A percentile compares a stretch with the other conserved stretches of the same genome.
Evolutionary conservation across 2,797 vertebrate species (phyloP).

Genomic region (Sparidentex hasta): DNA sequence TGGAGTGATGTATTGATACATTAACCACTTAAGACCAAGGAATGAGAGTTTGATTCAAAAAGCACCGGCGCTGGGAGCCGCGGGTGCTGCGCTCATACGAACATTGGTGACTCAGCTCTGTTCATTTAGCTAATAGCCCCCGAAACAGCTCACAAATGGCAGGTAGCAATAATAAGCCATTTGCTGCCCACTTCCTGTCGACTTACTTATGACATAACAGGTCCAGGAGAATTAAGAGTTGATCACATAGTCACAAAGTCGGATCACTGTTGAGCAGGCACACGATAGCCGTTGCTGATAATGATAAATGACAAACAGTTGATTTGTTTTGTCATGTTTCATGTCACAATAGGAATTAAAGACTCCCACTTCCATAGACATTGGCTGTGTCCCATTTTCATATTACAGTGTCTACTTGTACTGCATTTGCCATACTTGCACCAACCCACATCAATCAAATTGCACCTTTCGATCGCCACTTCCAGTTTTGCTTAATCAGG

Average conservation of each 20-base stretch:
- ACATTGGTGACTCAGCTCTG: slow-evolving; percentile 53
- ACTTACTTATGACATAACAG: slow-evolving; percentile 19
- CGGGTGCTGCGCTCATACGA: slow-evolving; percentile 10
- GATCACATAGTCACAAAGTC: not conserved
- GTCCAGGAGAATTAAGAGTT: slow-evolving; percentile 1
- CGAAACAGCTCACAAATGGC: slow-evolving; percentile 29
- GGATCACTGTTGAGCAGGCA: not conserved
- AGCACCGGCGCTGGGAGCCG: slow-evolving; percentile 17
- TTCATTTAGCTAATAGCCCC: slow-evolving; percentile 52
- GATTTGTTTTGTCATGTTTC: not conserved
- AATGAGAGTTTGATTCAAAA: slow-evolving; percentile 36
- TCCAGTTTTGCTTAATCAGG: not conserved
- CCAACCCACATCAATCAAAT: not conserved
- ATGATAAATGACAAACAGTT: not conserved
- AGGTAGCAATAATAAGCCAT: slow-evolving; percentile 37
- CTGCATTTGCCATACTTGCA: not conserved
- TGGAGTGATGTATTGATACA: not conserved
- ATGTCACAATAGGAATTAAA: not conserved
- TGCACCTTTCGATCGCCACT: not conserved
- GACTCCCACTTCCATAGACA: not conserved
- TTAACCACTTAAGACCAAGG: slow-evolving; percentile 1
- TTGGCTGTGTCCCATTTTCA: not conserved
- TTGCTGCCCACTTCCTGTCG: slow-evolving; percentile 16
- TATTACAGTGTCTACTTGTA: not conserved
- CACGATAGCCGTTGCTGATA: not conserved